Percentiles rank a stretch among this genome's conserved stretches.
phyloP scores from a whole-genome alignment of 2,113 vertebrate genomes.

The Phoenicopterus ruber region DNA sequence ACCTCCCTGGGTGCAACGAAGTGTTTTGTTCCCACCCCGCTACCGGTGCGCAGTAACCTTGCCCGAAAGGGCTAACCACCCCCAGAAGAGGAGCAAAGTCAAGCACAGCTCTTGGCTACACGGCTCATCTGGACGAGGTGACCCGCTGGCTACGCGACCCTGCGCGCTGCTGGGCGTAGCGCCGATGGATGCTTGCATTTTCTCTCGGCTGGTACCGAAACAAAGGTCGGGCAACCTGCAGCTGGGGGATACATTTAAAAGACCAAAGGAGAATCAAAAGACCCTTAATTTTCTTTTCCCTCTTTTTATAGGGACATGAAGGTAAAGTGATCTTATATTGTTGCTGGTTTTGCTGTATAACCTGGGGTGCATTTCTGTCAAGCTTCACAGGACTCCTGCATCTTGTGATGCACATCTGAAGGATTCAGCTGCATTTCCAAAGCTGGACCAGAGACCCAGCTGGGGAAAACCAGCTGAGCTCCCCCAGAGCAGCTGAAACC shows the following conservation, averaged over 20 bases:
- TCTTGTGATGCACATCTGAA: not conserved
- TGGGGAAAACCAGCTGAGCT: not conserved
- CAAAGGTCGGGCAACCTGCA: not conserved
- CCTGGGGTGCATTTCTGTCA: fast-evolving
- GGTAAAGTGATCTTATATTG: not conserved
- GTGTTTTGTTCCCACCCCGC: not conserved
- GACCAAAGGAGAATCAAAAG: not conserved
- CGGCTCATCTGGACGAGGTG: not conserved
- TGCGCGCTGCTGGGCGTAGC: fast-evolving
- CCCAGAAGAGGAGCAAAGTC: not conserved
- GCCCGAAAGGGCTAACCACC: not conserved
- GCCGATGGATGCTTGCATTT: not conserved
- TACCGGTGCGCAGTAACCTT: not conserved
- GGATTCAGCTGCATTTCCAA: not conserved
- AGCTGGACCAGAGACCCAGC: not conserved
- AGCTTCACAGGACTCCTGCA: not conserved
- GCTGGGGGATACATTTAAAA: not conserved
- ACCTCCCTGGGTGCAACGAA: not conserved
- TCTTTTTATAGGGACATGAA: not conserved
- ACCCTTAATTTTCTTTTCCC: not conserved
- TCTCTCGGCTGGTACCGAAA: not conserved
- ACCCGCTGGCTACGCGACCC: not conserved
- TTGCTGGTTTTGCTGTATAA: not conserved
- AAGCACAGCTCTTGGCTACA: not conserved
- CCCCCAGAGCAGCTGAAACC: not conserved